Evolutionary conservation across 1,140 invertebrate genomes (phyloP).

Genomic region (Delia radicum): DNA sequence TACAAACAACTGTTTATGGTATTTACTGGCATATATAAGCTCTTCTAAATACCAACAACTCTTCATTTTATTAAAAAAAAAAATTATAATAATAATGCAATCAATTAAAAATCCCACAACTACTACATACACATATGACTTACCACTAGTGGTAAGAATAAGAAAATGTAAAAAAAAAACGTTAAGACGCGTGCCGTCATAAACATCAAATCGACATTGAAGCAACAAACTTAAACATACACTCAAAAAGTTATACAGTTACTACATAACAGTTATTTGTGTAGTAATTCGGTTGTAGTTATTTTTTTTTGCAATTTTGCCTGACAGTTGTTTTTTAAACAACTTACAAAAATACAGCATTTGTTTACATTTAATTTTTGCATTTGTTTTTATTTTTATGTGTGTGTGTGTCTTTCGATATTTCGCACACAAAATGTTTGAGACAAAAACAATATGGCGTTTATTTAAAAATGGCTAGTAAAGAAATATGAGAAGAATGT

Average conservation of each 20-base stretch:
- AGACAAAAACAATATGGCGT: too few species aligned
- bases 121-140: too few species aligned
- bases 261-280: too few species aligned
- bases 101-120: not conserved
- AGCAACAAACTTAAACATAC: not conserved
- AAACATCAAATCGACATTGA: not conserved
- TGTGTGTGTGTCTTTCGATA: too few species aligned
- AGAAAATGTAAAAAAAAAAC: not conserved
- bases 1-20: not conserved
- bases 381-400: too few species aligned
- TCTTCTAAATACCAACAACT: not conserved
- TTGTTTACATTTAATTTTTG: not conserved
- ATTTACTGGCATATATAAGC: not conserved
- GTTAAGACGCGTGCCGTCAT: constrained; percentile 3
- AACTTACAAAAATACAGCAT: not conserved
- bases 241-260: too few species aligned
- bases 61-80: not conserved
- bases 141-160: not conserved
- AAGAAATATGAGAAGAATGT: too few species aligned
- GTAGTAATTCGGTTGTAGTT: too few species aligned
- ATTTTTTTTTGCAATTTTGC: too few species aligned
- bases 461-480: too few species aligned
- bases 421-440: too few species aligned
- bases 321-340: too few species aligned
- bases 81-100: not conserved